phyloP scores from a whole-genome alignment of 2,113 vertebrate genomes.

The Corynorhinus townsendii region DNA sequence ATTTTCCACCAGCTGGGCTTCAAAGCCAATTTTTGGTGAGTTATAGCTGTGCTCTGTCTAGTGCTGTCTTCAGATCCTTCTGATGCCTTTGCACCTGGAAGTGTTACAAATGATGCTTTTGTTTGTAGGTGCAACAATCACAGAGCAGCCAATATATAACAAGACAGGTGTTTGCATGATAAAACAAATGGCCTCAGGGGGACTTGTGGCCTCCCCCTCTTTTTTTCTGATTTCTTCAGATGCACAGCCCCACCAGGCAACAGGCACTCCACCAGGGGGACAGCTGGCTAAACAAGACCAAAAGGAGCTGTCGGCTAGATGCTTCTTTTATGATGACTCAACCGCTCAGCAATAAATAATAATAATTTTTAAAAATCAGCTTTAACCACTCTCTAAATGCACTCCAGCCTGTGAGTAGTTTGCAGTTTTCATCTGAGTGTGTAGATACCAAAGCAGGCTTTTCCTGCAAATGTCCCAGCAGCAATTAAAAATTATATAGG shows the following conservation, averaged over 20 bases:
- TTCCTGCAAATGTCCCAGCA: slow-evolving; percentile 31
- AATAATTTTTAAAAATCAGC: neutral
- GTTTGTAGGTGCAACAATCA: slow-evolving; percentile 40
- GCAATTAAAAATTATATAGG: slow-evolving; percentile 54
- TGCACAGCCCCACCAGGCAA: neutral
- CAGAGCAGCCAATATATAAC: slow-evolving; percentile 34
- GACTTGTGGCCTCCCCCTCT: neutral
- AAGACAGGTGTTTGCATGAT: slow-evolving; percentile 59
- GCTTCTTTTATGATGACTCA: slow-evolving; percentile 47
- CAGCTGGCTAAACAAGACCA: slow-evolving; percentile 15
- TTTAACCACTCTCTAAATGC: slow-evolving; percentile 3
- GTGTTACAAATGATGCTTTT: slow-evolving; percentile 48
- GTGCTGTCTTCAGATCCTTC: neutral
- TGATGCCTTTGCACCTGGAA: slow-evolving; percentile 30
- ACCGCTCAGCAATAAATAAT: neutral
- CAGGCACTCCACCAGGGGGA: neutral
- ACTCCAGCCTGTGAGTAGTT: neutral
- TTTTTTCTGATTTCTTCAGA: neutral
- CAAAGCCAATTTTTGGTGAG: slow-evolving; percentile 41
- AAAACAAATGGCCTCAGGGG: slow-evolving; percentile 42
- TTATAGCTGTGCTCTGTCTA: neutral
- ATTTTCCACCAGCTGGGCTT: neutral
- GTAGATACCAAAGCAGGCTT: neutral
- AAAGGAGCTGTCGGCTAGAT: neutral
- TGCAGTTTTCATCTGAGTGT: neutral